Evolutionary conservation across 1,140 invertebrate genomes (phyloP), one percentile per base, ranked within the genome.

Genomic region (Lepidurus apus): DNA sequence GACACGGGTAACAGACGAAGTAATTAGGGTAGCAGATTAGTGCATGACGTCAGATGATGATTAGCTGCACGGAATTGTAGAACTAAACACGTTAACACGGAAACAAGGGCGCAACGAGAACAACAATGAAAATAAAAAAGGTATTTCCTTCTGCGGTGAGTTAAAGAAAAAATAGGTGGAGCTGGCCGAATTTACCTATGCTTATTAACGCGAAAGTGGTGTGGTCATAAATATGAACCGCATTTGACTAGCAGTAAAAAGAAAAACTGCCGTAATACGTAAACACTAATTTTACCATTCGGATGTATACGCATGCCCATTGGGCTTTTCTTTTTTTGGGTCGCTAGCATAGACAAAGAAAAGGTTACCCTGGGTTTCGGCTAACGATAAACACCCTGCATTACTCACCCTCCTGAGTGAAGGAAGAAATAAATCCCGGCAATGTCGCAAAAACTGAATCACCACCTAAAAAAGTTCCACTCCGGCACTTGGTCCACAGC

Each of bases 281-380:
- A 34, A 34, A 65, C 17, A 17, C 53, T 13, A 65, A 65, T 65
- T 21, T 13, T 21, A n/a, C 13, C 53, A 21, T 65, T 65, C 21
- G 34, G 3, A 34, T 34, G 34, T 65, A 65, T 21, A 65, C 53
- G 53, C 53, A 65, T 65, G 53, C 53, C 21, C 53, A 65, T 65
- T n/a, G 53, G 53, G 21, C 21, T 65, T 65, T 65, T 21, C 34
- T 34, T 34, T 34, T 34, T 34, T 34, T 34, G 34, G 34, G 53
- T 13, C 21, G 53, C 53, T n/a, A 65, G 21, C 5, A 21, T 65
- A 65, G 53, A 65, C 53, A 65, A 65, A 65, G 53, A 65, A 21
- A 65, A 65, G 53, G 53, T 65, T 65, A 65, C 53, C 53, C 53
- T 65, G 21, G 53, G 53, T 65, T 65, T 65, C 53, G 53, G 53